A percentile compares a stretch with the other conserved stretches of the same genome.
These are phyloP conservation scores for Brachyalestes nurse DNA, from an alignment of 2,797 vertebrate genomes.

Conservation along the genomic window DNA sequence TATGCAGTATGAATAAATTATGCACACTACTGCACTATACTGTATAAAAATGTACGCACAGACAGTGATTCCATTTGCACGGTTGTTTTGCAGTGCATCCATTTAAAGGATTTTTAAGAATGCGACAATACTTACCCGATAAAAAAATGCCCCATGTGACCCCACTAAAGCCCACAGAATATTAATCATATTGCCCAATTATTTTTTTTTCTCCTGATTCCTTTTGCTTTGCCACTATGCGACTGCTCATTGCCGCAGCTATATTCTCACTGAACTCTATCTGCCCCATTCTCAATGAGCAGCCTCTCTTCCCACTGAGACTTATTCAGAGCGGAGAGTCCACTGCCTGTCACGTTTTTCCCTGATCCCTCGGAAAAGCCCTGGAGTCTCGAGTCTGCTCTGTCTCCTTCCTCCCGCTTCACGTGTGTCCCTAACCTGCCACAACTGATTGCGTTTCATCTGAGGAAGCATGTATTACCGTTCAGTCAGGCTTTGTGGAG, in stretches of 20 bases:
- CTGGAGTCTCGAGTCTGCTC: slow-evolving; percentile 44
- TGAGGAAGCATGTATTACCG: slow-evolving; percentile 49
- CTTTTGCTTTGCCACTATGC: neutral
- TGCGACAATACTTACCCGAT: neutral
- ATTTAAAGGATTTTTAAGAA: neutral
- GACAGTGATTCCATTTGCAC: neutral
- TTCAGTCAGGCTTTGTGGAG: slow-evolving; percentile 43
- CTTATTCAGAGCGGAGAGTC: slow-evolving; percentile 35
- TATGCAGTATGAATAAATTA: neutral
- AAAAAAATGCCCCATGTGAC: neutral
- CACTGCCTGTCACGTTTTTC: slow-evolving; percentile 57
- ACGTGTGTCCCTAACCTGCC: slow-evolving; percentile 64
- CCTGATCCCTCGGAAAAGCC: slow-evolving; percentile 54
- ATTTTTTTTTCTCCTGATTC: neutral
- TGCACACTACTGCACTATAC: neutral
- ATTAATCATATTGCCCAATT: slow-evolving; percentile 14
- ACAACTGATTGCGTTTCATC: slow-evolving; percentile 57
- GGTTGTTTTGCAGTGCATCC: neutral
- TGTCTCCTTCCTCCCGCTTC: slow-evolving; percentile 43
- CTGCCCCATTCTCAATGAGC: slow-evolving; percentile 39
- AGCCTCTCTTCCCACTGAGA: slow-evolving; percentile 10
- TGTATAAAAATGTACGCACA: neutral
- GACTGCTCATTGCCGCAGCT: slow-evolving; percentile 15
- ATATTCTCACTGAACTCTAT: slow-evolving; percentile 28
- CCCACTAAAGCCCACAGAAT: slow-evolving; percentile 19